phyloP scores from a whole-genome alignment of 2,797 vertebrate species.

The Spondyliosoma cantharus region DNA sequence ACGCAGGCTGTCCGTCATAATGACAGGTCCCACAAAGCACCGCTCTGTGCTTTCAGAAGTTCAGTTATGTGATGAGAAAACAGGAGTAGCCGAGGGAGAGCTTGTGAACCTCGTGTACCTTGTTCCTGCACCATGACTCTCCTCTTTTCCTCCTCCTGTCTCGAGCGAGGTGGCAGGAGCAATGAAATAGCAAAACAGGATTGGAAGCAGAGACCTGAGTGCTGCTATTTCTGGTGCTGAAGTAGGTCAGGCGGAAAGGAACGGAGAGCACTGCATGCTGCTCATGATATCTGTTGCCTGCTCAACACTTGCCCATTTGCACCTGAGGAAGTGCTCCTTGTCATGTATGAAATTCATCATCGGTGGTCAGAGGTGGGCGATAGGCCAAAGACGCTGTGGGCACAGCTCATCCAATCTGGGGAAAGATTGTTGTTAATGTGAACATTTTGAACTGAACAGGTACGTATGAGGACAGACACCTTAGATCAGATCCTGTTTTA shows the following conservation, averaged over 20 bases:
- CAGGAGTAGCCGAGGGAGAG: constrained; percentile 46
- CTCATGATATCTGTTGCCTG: constrained; percentile 75
- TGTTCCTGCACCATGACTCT: constrained; percentile 49
- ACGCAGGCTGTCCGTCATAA: constrained; percentile 10
- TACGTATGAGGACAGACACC: constrained; percentile 34
- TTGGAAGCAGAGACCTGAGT: constrained; percentile 90
- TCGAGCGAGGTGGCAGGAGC: constrained; percentile 81
- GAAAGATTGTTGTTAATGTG: constrained; percentile 63
- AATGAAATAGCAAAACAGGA: constrained; percentile 90
- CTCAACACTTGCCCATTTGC: constrained; percentile 60
- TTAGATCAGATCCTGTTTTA: constrained; percentile 22
- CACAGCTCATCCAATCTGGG: constrained; percentile 74
- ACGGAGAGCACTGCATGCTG: constrained; percentile 81
- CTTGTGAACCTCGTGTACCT: constrained; percentile 59
- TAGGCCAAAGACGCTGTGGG: constrained; percentile 59
- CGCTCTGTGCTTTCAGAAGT: constrained; percentile 41
- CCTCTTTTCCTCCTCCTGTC: constrained; percentile 58
- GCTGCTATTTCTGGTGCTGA: constrained; percentile 93
- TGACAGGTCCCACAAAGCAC: constrained; percentile 27
- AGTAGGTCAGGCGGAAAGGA: constrained; percentile 89
- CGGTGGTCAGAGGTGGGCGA: constrained; percentile 60
- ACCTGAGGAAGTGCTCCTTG: constrained; percentile 60
- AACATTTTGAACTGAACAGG: constrained; percentile 47
- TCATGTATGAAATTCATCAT: constrained; percentile 56
- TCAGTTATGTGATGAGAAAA: constrained; percentile 51